Evolutionary conservation across 2,113 vertebrate genomes (phyloP).

Genomic region (Cyprinus carpio): DNA sequence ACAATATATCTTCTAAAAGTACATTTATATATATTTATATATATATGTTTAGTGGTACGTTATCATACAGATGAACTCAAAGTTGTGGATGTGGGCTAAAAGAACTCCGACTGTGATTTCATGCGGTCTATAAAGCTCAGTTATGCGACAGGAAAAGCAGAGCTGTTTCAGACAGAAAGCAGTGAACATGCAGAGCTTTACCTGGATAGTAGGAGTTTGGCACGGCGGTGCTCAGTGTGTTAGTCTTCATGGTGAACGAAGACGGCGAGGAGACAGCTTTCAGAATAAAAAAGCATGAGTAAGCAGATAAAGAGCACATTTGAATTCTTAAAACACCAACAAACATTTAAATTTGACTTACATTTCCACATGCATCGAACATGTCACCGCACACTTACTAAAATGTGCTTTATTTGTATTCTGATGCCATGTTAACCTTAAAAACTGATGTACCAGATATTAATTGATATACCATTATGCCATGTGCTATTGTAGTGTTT

Average conservation of each 20-base stretch:
- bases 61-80: too few species aligned
- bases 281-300: conserved; percentile 51
- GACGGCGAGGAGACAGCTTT: conserved; percentile 92
- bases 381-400: too few species aligned
- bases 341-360: neutral
- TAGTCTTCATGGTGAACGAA: conserved; percentile 96
- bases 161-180: neutral
- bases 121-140: neutral
- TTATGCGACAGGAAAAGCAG: neutral
- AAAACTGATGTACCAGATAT: too few species aligned
- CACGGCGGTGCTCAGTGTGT: conserved; percentile 90
- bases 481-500: too few species aligned
- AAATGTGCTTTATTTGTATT: too few species aligned
- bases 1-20: too few species aligned
- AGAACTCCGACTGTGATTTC: neutral
- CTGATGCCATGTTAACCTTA: too few species aligned
- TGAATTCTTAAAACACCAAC: conserved; percentile 7
- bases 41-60: too few species aligned
- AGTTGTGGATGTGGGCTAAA: too few species aligned
- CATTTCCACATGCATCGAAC: too few species aligned
- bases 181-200: conserved; percentile 68
- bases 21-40: too few species aligned
- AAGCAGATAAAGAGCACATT: neutral
- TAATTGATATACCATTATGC: too few species aligned
- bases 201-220: conserved; percentile 96